These are phyloP conservation scores for Psettodes erumei DNA, from an alignment of 2,113 vertebrate species.

Conservation along the genomic window DNA sequence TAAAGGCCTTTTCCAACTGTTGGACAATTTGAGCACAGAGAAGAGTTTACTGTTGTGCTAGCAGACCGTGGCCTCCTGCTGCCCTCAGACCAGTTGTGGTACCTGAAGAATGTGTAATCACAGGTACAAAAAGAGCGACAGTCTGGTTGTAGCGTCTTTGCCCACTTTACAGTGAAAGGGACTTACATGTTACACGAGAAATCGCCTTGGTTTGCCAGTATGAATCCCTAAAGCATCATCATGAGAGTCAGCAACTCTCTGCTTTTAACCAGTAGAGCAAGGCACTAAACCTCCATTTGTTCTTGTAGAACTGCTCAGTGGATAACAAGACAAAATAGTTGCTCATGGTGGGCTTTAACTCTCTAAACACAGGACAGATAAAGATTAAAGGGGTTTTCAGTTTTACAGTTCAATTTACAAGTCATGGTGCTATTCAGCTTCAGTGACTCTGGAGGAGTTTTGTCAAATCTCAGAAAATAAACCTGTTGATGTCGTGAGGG, in stretches of 20 bases:
- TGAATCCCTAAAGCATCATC: constrained; percentile 12
- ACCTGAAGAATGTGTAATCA: constrained; percentile 32
- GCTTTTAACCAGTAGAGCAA: background rate
- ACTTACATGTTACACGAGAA: background rate
- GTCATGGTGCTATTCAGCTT: background rate
- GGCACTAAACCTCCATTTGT: background rate
- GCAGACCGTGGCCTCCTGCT: constrained; percentile 3
- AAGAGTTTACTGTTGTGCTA: background rate
- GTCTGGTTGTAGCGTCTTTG: constrained; percentile 27
- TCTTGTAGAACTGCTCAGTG: background rate
- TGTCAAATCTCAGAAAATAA: background rate
- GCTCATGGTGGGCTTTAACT: background rate
- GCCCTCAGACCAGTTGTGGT: background rate
- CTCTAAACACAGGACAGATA: background rate
- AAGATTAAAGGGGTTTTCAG: background rate
- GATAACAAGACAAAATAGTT: background rate
- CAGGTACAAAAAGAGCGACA: constrained; percentile 38
- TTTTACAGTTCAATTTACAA: background rate
- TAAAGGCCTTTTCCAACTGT: constrained; percentile 36
- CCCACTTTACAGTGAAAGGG: constrained; percentile 22
- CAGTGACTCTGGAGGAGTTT: background rate
- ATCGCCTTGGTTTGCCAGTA: background rate
- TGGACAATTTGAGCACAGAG: constrained; percentile 14
- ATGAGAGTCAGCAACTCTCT: background rate
- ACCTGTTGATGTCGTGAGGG: no score